These are phyloP conservation scores for Lomographa bimaculata DNA, from an alignment of 2,888 invertebrate genomes.

Conservation along the genomic window DNA sequence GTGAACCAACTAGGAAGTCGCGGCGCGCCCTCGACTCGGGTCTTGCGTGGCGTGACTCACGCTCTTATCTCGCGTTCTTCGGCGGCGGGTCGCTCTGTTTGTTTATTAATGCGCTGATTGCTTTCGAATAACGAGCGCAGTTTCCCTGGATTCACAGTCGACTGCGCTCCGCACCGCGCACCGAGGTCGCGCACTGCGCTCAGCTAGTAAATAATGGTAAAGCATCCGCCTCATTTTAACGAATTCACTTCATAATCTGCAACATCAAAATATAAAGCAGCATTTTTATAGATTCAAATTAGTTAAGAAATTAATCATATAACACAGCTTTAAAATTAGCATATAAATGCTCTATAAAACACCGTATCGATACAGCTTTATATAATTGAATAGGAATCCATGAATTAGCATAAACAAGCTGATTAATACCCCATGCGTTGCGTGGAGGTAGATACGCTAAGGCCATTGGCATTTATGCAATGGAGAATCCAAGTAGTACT, in stretches of 20 bases:
- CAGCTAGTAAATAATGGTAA: no score
- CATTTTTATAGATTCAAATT: no score
- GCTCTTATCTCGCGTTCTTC: no score
- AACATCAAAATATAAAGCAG: no score
- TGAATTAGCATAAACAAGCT: slow-evolving; percentile 14
- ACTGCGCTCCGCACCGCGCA: slow-evolving; percentile 5
- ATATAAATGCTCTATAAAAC: slow-evolving; percentile 5
- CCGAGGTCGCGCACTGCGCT: neutral
- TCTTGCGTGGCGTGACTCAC: no score
- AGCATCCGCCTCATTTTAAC: no score
- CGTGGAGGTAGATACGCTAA: neutral
- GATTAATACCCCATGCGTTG: neutral
- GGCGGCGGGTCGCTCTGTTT: no score
- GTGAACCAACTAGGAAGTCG: no score
- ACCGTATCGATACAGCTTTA: slow-evolving; percentile 6
- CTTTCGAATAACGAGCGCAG: neutral
- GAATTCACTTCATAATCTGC: no score
- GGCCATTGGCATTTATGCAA: slow-evolving; percentile 7
- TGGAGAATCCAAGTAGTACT: neutral
- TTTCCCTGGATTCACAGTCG: slow-evolving; percentile 1
- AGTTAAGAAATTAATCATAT: no score
- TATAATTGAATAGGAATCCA: slow-evolving; percentile 13
- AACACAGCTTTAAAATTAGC: no score
- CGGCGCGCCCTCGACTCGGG: no score
- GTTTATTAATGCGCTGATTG: slow-evolving; percentile 4